These are phyloP conservation scores for Pelmatolapia mariae DNA, from an alignment of 2,113 vertebrate species.

Conservation along the genomic window DNA sequence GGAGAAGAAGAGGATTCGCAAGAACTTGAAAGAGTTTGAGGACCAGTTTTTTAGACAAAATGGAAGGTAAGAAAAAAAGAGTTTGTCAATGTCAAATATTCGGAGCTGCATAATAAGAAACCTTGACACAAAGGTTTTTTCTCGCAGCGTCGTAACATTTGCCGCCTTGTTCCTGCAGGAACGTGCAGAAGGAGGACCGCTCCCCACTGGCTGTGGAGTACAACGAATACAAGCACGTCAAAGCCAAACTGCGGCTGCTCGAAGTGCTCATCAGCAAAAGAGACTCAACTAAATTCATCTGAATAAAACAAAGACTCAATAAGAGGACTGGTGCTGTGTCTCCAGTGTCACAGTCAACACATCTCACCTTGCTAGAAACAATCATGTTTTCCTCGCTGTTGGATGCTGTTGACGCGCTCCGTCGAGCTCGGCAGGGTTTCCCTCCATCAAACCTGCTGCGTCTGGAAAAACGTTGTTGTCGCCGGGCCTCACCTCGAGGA, in stretches of 20 bases:
- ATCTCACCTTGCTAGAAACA: conserved; percentile 2
- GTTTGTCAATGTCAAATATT: background rate
- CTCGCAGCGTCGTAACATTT: background rate
- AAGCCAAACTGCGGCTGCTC: conserved; percentile 91
- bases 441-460: background rate
- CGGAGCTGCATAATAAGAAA: background rate
- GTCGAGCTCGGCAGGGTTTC: background rate
- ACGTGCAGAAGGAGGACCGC: conserved; percentile 94
- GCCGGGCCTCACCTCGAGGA: background rate
- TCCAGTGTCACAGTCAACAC: background rate
- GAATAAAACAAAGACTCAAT: background rate
- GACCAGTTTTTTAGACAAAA: conserved; percentile 94
- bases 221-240: conserved; percentile 93
- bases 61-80: conserved; percentile 80
- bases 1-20: conserved; percentile 93
- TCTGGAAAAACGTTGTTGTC: background rate
- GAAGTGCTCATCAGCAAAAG: conserved; percentile 98
- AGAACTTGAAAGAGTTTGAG: conserved; percentile 94
- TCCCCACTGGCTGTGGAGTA: conserved; percentile 89
- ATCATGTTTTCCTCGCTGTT: background rate
- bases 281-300: conserved; percentile 74
- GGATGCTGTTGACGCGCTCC: background rate
- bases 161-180: conserved; percentile 67
- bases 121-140: background rate
- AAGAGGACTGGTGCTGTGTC: background rate